A percentile compares a stretch with the other conserved stretches of the same genome.
These are phyloP conservation scores for Operophtera brumata DNA, from an alignment of 2,888 invertebrate species.

Conservation along the genomic window DNA sequence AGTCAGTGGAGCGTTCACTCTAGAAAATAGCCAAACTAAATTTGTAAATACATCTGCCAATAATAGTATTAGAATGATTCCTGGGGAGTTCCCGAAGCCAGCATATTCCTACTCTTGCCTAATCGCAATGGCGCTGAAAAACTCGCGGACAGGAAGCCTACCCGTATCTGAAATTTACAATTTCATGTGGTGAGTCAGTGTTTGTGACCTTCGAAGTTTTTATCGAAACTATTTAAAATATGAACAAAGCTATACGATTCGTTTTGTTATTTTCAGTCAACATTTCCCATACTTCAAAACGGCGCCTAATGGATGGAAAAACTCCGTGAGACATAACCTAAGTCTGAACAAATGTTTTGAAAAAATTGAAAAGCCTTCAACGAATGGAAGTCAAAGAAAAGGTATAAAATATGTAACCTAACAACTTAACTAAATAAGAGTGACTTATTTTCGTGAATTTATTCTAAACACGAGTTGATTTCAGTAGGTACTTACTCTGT, in stretches of 20 bases:
- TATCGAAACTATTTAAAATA: constrained; percentile 7
- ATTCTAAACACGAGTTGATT: too few species aligned
- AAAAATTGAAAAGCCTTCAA: constrained; percentile 97
- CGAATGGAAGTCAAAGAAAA: constrained; percentile 91
- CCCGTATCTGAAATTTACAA: constrained; percentile 99
- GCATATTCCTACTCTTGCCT: constrained; percentile 98
- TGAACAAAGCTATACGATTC: not conserved
- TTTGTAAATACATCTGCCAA: constrained; percentile 53
- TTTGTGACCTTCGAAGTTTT: constrained; percentile 35
- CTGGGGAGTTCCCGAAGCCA: constrained; percentile 93
- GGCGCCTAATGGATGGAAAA: constrained; percentile 99
- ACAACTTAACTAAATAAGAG: not conserved
- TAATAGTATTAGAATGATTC: constrained; percentile 60
- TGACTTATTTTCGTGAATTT: not conserved
- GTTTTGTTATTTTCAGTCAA: constrained; percentile 83
- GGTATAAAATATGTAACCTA: constrained; percentile 62
- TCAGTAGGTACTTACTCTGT: not conserved
- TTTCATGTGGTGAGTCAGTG: constrained; percentile 95
- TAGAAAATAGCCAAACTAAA: constrained; percentile 69
- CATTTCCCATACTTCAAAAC: constrained; percentile 99
- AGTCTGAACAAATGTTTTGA: constrained; percentile 99
- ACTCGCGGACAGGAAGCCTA: constrained; percentile 95
- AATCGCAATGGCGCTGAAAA: constrained; percentile 98
- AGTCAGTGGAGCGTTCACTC: constrained; percentile 61
- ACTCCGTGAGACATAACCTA: constrained; percentile 98